Evolutionary conservation across 2,113 vertebrate genomes (phyloP).

Genomic region (Sceloporus undulatus): DNA sequence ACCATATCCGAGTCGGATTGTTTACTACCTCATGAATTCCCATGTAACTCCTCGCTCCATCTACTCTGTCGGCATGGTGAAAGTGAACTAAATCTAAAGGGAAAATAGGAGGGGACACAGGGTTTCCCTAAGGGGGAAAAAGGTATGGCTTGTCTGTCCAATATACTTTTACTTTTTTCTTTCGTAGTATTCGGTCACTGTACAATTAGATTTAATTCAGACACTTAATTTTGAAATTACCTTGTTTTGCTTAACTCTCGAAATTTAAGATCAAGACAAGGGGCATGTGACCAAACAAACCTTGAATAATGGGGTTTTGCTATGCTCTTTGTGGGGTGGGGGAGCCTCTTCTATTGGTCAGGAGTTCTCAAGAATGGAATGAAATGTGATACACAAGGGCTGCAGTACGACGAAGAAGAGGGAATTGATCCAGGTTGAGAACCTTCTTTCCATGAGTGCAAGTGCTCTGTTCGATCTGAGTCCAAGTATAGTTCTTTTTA

Average conservation of each 20-base stretch:
- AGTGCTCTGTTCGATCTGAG: not conserved
- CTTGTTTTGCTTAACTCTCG: not conserved
- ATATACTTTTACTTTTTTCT: no score
- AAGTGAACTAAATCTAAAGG: conserved; percentile 95
- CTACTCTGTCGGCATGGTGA: conserved; percentile 98
- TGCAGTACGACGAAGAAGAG: not conserved
- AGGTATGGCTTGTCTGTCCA: conserved; percentile 67
- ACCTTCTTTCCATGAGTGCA: not conserved
- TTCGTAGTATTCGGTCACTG: not conserved
- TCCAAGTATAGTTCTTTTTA: not conserved
- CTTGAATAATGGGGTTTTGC: no score
- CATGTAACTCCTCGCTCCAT: conserved; percentile 97
- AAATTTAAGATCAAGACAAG: not conserved
- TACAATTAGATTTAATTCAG: not conserved
- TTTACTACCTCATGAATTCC: conserved; percentile 99
- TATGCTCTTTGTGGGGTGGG: no score
- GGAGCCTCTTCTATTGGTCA: not conserved
- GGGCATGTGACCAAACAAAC: not conserved
- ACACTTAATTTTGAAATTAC: not conserved
- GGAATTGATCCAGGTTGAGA: not conserved
- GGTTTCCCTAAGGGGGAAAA: conserved; percentile 89
- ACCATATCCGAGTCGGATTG: conserved; percentile 98
- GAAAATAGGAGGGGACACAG: conserved; percentile 96
- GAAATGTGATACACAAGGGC: not conserved
- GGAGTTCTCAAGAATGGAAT: not conserved